Conservation (phyloP, 2,888 invertebrate species). For the Malachius bipustulatus region DNA sequence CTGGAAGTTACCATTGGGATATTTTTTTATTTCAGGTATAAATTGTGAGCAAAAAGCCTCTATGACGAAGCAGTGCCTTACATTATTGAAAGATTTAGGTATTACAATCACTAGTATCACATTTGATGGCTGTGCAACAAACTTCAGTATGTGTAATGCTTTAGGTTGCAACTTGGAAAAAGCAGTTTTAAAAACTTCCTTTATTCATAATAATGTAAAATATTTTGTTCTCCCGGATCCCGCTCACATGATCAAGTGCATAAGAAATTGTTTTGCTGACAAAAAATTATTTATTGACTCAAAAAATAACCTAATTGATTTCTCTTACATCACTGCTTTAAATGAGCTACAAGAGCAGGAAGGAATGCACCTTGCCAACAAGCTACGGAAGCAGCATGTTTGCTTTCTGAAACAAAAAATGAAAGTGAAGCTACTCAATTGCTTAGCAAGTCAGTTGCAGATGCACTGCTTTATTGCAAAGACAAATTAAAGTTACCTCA, state of each 20-base stretch:
- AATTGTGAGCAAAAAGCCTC: conserved; percentile 16
- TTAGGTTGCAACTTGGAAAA: conserved; percentile 10
- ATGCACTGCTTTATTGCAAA: no score
- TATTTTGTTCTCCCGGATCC: conserved; percentile 12
- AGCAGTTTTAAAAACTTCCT: conserved; percentile 8
- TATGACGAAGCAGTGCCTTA: conserved; percentile 16
- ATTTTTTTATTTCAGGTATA: conserved; percentile 18
- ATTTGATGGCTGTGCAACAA: conserved; percentile 19
- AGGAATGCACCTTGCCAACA: no score
- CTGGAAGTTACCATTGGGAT: conserved; percentile 6
- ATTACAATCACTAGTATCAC: conserved; percentile 15
- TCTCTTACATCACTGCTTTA: background rate
- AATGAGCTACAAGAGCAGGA: conserved; percentile 7
- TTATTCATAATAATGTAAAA: conserved; percentile 14
- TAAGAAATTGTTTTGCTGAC: conserved; percentile 9
- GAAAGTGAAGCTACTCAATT: no score
- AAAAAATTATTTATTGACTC: conserved; percentile 7
- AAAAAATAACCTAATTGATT: conserved; percentile 4
- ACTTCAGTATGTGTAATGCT: conserved; percentile 15
- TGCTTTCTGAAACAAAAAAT: conserved; percentile 5
- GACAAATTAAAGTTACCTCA: no score
- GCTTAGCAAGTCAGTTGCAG: no score
- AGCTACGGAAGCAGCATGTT: background rate
- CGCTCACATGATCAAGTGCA: conserved; percentile 13
- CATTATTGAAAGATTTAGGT: conserved; percentile 17